Evolutionary conservation across 2,797 vertebrate species (phyloP).

Genomic region (Chaenodraco wilsoni): DNA sequence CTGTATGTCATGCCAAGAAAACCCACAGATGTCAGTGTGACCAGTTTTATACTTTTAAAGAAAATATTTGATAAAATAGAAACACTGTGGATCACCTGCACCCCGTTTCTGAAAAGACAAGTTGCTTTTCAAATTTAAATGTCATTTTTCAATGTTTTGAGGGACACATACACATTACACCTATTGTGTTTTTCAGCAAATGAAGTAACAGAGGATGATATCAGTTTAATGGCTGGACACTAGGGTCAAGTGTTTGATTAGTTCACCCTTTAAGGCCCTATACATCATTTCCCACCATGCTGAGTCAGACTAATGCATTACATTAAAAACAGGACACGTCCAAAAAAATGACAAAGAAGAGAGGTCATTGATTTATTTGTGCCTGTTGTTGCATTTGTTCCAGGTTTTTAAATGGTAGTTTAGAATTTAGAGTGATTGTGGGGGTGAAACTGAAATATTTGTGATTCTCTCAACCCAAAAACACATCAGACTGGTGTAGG

Average conservation of each 20-base stretch:
- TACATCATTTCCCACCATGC: background rate
- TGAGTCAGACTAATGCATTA: background rate
- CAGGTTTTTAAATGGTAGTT: slow-evolving; percentile 17
- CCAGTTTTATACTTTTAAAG: background rate
- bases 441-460: slow-evolving; percentile 43
- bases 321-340: background rate
- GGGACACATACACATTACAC: background rate
- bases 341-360: background rate
- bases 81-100: background rate
- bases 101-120: slow-evolving; percentile 1
- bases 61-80: background rate
- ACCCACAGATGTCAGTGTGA: background rate
- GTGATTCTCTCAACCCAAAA: slow-evolving; percentile 55
- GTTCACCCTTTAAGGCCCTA: background rate
- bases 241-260: background rate
- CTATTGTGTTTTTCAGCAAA: background rate
- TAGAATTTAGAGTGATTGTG: background rate
- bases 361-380: slow-evolving; percentile 14
- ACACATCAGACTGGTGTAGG: slow-evolving; percentile 45
- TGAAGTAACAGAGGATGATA: background rate
- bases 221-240: background rate
- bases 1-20: too few species aligned
- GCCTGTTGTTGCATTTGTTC: background rate
- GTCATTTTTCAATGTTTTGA: background rate
- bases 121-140: background rate